phyloP scores from a whole-genome alignment of 2,888 invertebrate species.

The Amphipyra berbera region DNA sequence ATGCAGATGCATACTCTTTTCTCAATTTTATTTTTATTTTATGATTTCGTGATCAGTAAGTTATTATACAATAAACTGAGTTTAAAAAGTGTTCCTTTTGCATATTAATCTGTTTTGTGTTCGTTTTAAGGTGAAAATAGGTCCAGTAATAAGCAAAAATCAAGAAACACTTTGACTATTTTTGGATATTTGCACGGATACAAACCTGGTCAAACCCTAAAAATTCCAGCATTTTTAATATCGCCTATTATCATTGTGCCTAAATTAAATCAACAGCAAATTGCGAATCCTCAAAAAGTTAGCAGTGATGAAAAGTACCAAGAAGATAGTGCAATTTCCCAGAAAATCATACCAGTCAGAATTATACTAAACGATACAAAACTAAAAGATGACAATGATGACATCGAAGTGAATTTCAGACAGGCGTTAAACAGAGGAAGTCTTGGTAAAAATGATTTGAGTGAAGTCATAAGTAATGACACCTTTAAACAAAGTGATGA shows the following conservation, averaged over 20 bases:
- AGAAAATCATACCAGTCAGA: conserved; percentile 8
- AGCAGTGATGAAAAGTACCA: conserved; percentile 2
- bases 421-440: conserved; percentile 61
- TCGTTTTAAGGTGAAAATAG: conserved; percentile 51
- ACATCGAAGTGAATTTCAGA: conserved; percentile 60
- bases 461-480: conserved; percentile 4
- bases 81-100: background rate
- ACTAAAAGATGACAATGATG: conserved; percentile 44
- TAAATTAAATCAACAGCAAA: conserved; percentile 9
- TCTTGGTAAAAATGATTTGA: conserved; percentile 8
- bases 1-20: conserved; percentile 70
- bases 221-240: conserved; percentile 40
- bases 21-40: conserved; percentile 32
- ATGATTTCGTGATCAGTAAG: conserved; percentile 40
- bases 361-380: conserved; percentile 13
- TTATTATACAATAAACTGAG: background rate
- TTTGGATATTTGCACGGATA: conserved; percentile 23
- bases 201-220: conserved; percentile 11
- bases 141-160: background rate
- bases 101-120: conserved; percentile 7
- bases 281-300: background rate
- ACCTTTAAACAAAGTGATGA: background rate
- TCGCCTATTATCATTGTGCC: conserved; percentile 43
- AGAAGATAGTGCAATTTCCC: background rate
- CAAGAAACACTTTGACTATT: conserved; percentile 8